Percentiles rank a stretch among this genome's conserved stretches.
Evolutionary conservation across 2,797 vertebrate genomes (phyloP).

Genomic region (Dermochelys coriacea): DNA sequence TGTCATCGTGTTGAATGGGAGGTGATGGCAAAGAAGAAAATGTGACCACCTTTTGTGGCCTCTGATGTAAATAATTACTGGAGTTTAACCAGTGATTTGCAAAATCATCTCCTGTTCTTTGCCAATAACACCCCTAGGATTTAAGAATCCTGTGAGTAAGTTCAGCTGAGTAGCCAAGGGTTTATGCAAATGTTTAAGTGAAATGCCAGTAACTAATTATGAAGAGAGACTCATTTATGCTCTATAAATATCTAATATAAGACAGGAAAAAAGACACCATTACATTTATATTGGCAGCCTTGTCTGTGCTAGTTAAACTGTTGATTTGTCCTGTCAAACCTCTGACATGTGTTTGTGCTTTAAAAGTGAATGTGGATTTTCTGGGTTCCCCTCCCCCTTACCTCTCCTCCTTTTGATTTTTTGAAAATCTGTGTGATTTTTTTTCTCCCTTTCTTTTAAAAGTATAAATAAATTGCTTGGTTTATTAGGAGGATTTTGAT

Average conservation of each 20-base stretch:
- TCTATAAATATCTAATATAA: slow-evolving; percentile 78
- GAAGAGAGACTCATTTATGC: slow-evolving; percentile 76
- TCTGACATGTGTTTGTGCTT: slow-evolving; percentile 54
- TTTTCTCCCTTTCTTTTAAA: slow-evolving; percentile 56
- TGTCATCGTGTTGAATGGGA: slow-evolving; percentile 55
- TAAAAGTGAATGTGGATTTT: slow-evolving; percentile 13
- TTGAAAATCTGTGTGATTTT: slow-evolving; percentile 48
- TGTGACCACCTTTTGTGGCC: slow-evolving; percentile 10
- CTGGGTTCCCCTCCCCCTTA: not conserved
- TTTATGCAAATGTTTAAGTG: slow-evolving; percentile 78
- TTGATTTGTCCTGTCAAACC: slow-evolving; percentile 62
- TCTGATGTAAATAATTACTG: slow-evolving; percentile 15
- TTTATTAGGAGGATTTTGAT: slow-evolving; percentile 33
- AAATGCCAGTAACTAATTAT: slow-evolving; percentile 77
- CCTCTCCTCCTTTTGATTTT: slow-evolving; percentile 8
- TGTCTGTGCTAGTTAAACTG: slow-evolving; percentile 58
- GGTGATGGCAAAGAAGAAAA: slow-evolving; percentile 34
- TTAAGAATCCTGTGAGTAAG: slow-evolving; percentile 61
- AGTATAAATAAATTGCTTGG: slow-evolving; percentile 31
- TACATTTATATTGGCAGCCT: slow-evolving; percentile 62
- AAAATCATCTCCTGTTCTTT: slow-evolving; percentile 55
- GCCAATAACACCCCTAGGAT: slow-evolving; percentile 41
- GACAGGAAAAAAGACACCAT: slow-evolving; percentile 55
- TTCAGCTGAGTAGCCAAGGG: slow-evolving; percentile 67
- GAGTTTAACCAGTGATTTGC: slow-evolving; percentile 60